Evolutionary conservation across 2,888 invertebrate species (phyloP).

Genomic region (Omphaloscelis lunosa): DNA sequence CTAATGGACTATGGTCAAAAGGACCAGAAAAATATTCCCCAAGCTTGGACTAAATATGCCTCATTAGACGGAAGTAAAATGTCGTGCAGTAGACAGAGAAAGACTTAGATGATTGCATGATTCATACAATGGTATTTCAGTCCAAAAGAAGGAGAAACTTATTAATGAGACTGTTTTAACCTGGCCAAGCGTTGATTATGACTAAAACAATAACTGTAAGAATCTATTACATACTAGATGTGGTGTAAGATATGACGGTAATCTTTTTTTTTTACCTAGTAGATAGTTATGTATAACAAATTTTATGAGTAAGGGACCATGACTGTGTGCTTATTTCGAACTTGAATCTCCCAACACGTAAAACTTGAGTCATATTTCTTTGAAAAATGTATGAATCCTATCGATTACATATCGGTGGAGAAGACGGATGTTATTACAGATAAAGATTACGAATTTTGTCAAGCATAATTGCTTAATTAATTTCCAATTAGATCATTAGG

Average conservation of each 20-base stretch:
- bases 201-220: background rate
- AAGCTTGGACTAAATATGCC: background rate
- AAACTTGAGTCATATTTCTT: conserved; percentile 60
- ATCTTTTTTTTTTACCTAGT: background rate
- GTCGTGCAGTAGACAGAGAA: background rate
- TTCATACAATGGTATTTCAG: background rate
- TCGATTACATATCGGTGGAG: conserved; percentile 10
- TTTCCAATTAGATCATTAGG: background rate
- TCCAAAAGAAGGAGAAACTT: no score
- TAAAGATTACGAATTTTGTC: background rate
- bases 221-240: background rate
- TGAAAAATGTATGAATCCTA: conserved; percentile 62
- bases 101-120: background rate
- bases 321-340: conserved; percentile 26
- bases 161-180: background rate
- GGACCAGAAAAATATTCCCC: background rate
- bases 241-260: background rate
- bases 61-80: background rate
- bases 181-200: background rate
- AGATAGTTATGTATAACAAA: background rate
- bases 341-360: conserved; percentile 34
- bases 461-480: background rate
- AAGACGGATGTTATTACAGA: conserved; percentile 31
- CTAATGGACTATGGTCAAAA: background rate
- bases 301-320: conserved; percentile 22